phyloP scores from a whole-genome alignment of 2,113 vertebrate species.

The Pseudopipra pipra region DNA sequence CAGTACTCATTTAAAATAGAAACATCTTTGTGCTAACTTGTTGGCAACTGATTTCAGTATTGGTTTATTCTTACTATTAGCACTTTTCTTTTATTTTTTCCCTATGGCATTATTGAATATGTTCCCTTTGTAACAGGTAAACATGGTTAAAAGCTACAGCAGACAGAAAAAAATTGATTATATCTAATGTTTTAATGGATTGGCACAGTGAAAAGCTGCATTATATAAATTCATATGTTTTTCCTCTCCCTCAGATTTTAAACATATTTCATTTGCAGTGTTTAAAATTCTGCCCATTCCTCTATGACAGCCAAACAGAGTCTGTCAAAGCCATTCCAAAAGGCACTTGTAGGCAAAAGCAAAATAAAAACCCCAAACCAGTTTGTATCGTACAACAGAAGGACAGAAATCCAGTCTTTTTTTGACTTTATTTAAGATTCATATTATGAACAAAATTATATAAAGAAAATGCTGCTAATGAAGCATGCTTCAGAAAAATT shows the following conservation, averaged over 20 bases:
- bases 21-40: background rate
- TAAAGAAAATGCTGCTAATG: background rate
- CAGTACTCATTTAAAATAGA: background rate
- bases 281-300: background rate
- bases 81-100: accelerated
- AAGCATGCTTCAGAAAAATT: background rate
- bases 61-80: background rate
- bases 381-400: background rate
- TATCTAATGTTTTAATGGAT: background rate
- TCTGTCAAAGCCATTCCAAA: background rate
- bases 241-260: background rate
- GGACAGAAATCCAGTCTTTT: accelerated
- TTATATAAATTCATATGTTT: background rate
- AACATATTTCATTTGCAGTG: background rate
- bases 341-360: accelerated
- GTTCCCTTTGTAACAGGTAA: background rate
- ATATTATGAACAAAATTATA: background rate
- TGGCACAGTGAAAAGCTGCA: background rate
- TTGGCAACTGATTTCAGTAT: background rate
- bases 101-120: background rate
- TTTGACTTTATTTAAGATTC: background rate
- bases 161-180: background rate
- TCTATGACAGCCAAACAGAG: background rate
- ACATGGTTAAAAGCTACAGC: background rate
- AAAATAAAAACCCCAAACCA: accelerated